Evolutionary conservation across 2,113 vertebrate species (phyloP).

Genomic region (Willisornis vidua): DNA sequence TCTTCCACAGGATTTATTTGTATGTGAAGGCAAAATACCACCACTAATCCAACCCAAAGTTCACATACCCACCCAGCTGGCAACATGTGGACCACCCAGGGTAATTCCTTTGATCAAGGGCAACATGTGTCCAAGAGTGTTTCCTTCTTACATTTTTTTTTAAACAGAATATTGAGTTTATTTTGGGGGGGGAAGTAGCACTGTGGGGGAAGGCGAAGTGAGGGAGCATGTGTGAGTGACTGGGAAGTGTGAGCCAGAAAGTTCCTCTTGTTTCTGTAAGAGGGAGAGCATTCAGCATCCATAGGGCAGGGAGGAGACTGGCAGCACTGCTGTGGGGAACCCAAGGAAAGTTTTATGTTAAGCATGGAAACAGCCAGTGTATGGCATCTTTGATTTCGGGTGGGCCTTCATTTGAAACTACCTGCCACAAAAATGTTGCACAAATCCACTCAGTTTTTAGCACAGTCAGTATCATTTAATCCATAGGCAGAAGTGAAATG

Average conservation of each 20-base stretch:
- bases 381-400: not conserved
- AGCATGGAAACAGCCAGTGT: constrained; percentile 1
- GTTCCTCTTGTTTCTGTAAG: not conserved
- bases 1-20: not conserved
- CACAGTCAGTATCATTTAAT: not conserved
- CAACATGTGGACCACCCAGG: constrained; percentile 44
- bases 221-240: not conserved
- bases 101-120: not conserved
- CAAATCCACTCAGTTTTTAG: not conserved
- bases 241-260: not conserved
- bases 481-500: not conserved
- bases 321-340: not conserved
- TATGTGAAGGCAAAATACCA: not conserved
- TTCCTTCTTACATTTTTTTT: not conserved
- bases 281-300: not conserved
- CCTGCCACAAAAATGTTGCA: not conserved
- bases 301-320: not conserved
- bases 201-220: not conserved
- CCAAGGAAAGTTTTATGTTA: not conserved
- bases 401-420: not conserved
- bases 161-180: not conserved
- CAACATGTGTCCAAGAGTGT: not conserved
- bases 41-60: not conserved
- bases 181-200: not conserved
- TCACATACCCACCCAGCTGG: not conserved